These are phyloP conservation scores for Scelioninae gen. 2 DNA, from an alignment of 2,888 invertebrate species.

Conservation along the genomic window DNA sequence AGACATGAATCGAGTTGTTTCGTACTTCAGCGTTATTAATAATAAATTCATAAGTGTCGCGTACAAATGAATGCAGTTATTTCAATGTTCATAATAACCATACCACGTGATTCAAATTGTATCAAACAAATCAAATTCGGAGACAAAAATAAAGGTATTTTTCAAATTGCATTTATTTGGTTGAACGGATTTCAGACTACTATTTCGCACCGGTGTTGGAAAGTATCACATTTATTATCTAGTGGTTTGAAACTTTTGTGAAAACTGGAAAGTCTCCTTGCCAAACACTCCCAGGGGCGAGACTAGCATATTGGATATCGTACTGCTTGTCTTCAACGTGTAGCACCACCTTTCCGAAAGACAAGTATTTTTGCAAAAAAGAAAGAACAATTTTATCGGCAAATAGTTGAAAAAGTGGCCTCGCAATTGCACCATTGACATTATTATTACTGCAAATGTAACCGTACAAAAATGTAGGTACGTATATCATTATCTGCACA, in stretches of 20 bases:
- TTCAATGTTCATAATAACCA: too few species aligned
- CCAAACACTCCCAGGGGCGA: constrained; percentile 58
- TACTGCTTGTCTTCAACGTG: constrained; percentile 47
- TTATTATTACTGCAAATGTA: constrained; percentile 3
- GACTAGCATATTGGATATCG: constrained; percentile 56
- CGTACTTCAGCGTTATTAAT: too few species aligned
- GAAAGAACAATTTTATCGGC: constrained; percentile 40
- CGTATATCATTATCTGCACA: background rate
- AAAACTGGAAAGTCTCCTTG: constrained; percentile 53
- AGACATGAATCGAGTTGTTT: too few species aligned
- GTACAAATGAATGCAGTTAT: too few species aligned
- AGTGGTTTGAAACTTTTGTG: constrained; percentile 47
- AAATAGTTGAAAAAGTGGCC: constrained; percentile 26
- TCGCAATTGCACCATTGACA: constrained; percentile 5
- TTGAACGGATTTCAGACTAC: constrained; percentile 19
- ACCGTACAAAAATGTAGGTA: too few species aligned
- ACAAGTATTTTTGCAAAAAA: constrained; percentile 46
- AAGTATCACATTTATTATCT: constrained; percentile 52
- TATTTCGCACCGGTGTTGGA: constrained; percentile 10
- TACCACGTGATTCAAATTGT: too few species aligned
- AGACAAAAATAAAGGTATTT: too few species aligned
- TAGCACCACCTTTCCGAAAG: constrained; percentile 40
- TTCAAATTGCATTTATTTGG: background rate
- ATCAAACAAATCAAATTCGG: too few species aligned
- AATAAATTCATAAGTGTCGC: too few species aligned